phyloP scores from a whole-genome alignment of 2,113 vertebrate genomes.

The Chloropsis cyanopogon region DNA sequence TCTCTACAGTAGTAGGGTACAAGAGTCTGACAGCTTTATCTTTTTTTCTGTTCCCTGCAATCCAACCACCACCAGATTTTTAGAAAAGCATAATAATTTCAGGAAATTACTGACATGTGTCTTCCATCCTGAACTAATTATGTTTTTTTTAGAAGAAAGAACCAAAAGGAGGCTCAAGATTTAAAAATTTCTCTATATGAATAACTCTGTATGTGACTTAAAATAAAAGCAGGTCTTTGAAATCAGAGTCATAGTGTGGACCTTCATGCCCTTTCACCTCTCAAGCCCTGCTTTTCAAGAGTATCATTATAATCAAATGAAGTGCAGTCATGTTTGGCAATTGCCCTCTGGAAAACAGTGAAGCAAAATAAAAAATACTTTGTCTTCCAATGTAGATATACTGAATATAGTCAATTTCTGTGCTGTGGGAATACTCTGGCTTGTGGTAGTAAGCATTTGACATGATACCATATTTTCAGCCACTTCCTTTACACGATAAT shows the following conservation, averaged over 20 bases:
- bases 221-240: conserved; percentile 77
- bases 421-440: background rate
- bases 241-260: background rate
- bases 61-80: conserved; percentile 50
- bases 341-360: fast-evolving
- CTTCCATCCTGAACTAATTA: background rate
- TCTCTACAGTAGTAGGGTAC: conserved; percentile 43
- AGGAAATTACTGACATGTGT: conserved; percentile 36
- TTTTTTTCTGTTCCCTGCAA: background rate
- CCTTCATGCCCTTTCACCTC: background rate
- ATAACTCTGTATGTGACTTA: conserved; percentile 81
- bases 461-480: background rate
- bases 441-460: background rate
- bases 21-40: background rate
- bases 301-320: background rate
- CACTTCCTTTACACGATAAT: background rate
- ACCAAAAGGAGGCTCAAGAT: conserved; percentile 74
- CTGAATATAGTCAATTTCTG: background rate
- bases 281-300: background rate
- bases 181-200: conserved; percentile 82
- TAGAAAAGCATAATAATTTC: conserved; percentile 57
- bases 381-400: background rate
- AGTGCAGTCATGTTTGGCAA: background rate
- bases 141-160: background rate
- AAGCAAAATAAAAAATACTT: background rate